phyloP scores from a whole-genome alignment of 1,140 invertebrate species.

The Drosophila sp. region DNA sequence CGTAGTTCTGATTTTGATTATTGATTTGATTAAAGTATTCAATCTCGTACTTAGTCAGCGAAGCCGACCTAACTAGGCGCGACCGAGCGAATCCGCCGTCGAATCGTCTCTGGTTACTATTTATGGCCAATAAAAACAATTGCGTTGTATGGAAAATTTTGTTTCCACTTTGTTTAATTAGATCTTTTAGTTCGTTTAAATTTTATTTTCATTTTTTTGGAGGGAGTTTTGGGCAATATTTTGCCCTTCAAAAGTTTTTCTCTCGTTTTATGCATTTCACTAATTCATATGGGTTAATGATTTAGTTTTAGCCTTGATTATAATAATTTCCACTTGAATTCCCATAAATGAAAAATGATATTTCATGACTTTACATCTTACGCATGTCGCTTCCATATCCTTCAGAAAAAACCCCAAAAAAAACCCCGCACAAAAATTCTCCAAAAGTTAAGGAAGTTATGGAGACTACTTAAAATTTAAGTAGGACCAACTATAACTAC shows the following conservation, averaged over 20 bases:
- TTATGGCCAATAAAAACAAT: constrained; percentile 35
- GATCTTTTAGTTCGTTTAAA: constrained; percentile 13
- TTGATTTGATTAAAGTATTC: constrained; percentile 14
- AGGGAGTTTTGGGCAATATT: constrained; percentile 12
- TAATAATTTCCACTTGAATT: constrained; percentile 13
- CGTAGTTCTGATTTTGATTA: constrained; percentile 28
- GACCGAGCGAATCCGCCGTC: constrained; percentile 9
- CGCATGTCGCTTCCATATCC: constrained; percentile 46
- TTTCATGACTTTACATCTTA: constrained; percentile 15
- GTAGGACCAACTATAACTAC: constrained; percentile 29
- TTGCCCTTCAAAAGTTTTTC: constrained; percentile 8
- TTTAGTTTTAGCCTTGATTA: constrained; percentile 14
- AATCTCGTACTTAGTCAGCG: background rate
- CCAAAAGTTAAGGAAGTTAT: constrained; percentile 46
- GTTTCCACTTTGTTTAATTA: constrained; percentile 36
- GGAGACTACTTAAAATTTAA: constrained; percentile 33
- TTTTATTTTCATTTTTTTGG: background rate
- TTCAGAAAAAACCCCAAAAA: constrained; percentile 55
- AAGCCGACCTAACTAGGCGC: constrained; percentile 28
- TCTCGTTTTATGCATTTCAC: background rate
- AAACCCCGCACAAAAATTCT: constrained; percentile 2
- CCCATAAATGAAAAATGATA: constrained; percentile 6
- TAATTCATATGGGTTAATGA: constrained; percentile 12
- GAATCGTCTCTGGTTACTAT: background rate
- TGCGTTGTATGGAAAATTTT: constrained; percentile 58